Percentiles rank a stretch among this genome's conserved stretches.
Conservation (phyloP, 2,797 vertebrate genomes). For the Anniella stebbinsi region DNA sequence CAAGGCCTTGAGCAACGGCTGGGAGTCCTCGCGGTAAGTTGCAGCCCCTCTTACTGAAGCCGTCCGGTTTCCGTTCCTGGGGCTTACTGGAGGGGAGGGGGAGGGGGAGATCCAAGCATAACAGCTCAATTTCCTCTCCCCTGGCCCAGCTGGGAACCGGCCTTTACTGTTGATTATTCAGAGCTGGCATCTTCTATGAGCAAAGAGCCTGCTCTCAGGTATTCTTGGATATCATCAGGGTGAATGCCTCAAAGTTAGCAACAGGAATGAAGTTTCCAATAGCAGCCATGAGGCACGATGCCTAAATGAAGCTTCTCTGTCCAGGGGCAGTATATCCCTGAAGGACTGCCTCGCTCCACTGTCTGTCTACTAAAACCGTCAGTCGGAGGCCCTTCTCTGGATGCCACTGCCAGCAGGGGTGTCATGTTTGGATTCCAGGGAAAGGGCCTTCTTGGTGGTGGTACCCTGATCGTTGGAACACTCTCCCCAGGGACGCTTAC, state of each 20-base stretch:
- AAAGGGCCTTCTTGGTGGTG: no score
- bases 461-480: no score
- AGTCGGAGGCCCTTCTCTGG: no score
- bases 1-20: not conserved
- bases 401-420: no score
- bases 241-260: not conserved
- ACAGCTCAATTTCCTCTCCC: constrained; percentile 45
- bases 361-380: no score
- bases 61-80: constrained; percentile 63
- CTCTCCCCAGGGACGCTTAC: no score
- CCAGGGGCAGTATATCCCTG: not conserved
- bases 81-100: constrained; percentile 48
- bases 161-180: not conserved
- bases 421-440: no score
- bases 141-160: constrained; percentile 7
- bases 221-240: not conserved
- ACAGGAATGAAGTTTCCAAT: not conserved
- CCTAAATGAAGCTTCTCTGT: no score
- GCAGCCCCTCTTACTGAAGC: not conserved
- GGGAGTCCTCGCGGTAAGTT: constrained; percentile 8
- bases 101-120: constrained; percentile 12
- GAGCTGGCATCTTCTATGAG: not conserved
- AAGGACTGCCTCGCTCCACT: no score
- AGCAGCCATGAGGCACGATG: not conserved
- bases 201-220: not conserved